Percentiles rank a stretch among this genome's conserved stretches.
Conservation (phyloP, 2,113 vertebrate species). For the Erinaceus europaeus region DNA sequence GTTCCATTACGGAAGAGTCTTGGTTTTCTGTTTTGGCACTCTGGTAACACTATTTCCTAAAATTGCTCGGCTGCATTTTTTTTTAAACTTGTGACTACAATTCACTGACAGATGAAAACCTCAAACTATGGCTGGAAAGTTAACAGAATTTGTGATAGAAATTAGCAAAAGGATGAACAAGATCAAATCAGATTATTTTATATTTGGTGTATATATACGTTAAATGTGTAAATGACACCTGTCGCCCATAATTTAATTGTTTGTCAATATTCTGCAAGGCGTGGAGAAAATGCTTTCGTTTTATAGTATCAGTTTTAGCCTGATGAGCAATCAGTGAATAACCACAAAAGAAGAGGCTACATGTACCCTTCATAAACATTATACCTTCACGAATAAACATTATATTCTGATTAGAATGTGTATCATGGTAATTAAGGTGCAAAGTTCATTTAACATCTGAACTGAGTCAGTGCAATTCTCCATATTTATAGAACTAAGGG, state of each 20-base stretch:
- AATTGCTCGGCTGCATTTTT: neutral
- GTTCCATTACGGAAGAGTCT: neutral
- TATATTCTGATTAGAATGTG: neutral
- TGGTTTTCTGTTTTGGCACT: neutral
- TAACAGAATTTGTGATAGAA: neutral
- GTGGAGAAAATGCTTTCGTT: neutral
- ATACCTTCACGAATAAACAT: neutral
- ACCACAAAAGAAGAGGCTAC: neutral
- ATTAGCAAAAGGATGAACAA: neutral
- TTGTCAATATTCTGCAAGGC: neutral
- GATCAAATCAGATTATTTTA: neutral
- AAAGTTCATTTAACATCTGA: constrained; percentile 22
- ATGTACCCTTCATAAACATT: neutral
- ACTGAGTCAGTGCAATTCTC: neutral
- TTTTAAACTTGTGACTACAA: constrained; percentile 5
- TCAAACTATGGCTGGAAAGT: no score
- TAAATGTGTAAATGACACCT: neutral
- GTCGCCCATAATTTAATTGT: neutral
- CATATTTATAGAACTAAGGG: neutral
- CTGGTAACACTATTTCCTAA: neutral
- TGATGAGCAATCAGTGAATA: neutral
- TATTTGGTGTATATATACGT: no score
- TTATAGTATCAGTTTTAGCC: neutral
- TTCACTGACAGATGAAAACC: neutral
- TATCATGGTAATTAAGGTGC: no score